Conservation (phyloP, 2,113 vertebrate species). For the Micromys minutus region DNA sequence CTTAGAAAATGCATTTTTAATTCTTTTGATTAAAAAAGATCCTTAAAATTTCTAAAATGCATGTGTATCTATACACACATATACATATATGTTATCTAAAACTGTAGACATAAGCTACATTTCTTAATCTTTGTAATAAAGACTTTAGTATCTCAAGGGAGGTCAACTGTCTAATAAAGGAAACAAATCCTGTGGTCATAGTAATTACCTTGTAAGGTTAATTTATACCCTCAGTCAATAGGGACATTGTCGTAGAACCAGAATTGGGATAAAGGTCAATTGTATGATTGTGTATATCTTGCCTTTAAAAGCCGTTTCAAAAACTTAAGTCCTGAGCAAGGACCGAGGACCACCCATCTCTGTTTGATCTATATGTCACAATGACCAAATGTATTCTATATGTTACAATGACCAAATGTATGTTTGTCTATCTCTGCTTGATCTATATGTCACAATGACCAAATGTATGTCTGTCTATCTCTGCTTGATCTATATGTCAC, state of each 20-base stretch:
- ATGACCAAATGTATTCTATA: neutral
- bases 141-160: neutral
- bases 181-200: neutral
- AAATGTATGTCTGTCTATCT: too few species aligned
- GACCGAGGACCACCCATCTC: neutral
- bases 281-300: neutral
- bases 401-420: neutral
- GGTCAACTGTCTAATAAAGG: neutral
- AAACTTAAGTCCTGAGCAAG: neutral
- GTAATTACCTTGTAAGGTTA: too few species aligned
- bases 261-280: neutral
- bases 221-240: neutral
- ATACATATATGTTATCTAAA: neutral
- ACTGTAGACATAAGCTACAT: neutral
- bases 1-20: neutral
- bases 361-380: neutral
- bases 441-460: too few species aligned
- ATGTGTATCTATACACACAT: neutral
- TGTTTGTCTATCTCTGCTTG: neutral
- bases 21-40: neutral
- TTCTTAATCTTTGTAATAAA: neutral
- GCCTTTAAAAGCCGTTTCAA: neutral
- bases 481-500: neutral
- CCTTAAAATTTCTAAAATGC: neutral
- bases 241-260: neutral